phyloP scores from a whole-genome alignment of 2,797 vertebrate species.

The Acanthiza pusilla region DNA sequence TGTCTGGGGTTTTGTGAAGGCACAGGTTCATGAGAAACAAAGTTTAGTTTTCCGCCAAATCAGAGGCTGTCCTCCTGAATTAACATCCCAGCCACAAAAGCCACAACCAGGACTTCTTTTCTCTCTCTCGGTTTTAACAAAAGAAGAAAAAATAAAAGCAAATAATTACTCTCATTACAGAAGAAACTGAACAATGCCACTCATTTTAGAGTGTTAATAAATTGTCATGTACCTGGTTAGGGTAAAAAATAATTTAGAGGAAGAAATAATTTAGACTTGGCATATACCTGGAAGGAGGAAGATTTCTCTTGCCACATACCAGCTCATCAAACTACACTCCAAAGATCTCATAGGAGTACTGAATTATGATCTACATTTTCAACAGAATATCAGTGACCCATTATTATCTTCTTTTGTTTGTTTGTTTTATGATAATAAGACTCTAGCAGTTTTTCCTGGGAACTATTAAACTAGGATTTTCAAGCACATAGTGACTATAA shows the following conservation, averaged over 20 bases:
- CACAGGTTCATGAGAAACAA: not conserved
- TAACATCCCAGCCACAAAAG: not conserved
- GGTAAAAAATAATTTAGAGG: not conserved
- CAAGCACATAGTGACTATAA: not conserved
- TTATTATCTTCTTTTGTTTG: not conserved
- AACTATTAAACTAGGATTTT: not conserved
- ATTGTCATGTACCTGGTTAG: not conserved
- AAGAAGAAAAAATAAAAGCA: not conserved
- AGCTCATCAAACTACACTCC: not conserved
- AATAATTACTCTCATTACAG: not conserved
- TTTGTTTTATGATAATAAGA: not conserved
- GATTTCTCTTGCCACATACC: not conserved
- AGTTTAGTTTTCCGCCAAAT: not conserved
- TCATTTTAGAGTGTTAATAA: not conserved
- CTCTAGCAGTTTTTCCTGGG: not conserved
- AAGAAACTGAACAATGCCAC: not conserved
- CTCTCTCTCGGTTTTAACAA: not conserved
- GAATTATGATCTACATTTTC: not conserved
- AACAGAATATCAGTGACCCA: not conserved
- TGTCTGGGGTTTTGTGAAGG: not conserved
- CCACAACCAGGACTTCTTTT: not conserved
- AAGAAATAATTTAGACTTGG: not conserved
- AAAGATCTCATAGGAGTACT: not conserved
- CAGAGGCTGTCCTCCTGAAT: not conserved
- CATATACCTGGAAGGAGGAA: not conserved